A percentile compares a stretch with the other conserved stretches of the same genome.
Conservation (phyloP, 2,797 vertebrate species). For the Ibycter americanus region DNA sequence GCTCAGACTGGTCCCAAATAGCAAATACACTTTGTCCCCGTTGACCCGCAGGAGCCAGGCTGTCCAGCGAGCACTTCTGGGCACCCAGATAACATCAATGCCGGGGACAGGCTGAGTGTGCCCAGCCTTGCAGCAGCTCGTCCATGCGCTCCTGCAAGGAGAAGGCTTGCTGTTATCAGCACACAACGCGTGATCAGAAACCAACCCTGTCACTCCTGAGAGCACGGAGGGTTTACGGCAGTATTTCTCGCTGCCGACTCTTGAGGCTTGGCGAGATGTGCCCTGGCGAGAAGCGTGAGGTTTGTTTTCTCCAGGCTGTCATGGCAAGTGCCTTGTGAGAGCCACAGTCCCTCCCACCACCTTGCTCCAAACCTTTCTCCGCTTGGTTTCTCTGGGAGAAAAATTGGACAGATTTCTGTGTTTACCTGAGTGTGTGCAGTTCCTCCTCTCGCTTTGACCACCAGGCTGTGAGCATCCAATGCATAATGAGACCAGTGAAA, state of each 20-base stretch:
- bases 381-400: neutral
- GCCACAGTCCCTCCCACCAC: neutral
- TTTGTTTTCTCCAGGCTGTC: neutral
- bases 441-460: neutral
- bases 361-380: rapidly evolving
- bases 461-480: neutral
- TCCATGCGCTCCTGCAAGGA: rapidly evolving
- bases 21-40: neutral
- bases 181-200: rapidly evolving
- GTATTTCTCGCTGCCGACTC: neutral
- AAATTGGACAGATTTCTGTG: neutral
- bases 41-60: neutral
- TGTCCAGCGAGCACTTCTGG: neutral
- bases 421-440: neutral
- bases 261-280: rapidly evolving
- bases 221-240: rapidly evolving
- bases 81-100: rapidly evolving
- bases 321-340: neutral
- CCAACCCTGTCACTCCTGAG: neutral
- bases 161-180: neutral
- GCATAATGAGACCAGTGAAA: neutral
- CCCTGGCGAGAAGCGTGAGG: neutral
- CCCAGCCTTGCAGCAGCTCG: neutral
- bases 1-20: neutral
- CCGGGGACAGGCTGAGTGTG: neutral